phyloP scores from a whole-genome alignment of 2,797 vertebrate species.

The Galagoides demidoff region DNA sequence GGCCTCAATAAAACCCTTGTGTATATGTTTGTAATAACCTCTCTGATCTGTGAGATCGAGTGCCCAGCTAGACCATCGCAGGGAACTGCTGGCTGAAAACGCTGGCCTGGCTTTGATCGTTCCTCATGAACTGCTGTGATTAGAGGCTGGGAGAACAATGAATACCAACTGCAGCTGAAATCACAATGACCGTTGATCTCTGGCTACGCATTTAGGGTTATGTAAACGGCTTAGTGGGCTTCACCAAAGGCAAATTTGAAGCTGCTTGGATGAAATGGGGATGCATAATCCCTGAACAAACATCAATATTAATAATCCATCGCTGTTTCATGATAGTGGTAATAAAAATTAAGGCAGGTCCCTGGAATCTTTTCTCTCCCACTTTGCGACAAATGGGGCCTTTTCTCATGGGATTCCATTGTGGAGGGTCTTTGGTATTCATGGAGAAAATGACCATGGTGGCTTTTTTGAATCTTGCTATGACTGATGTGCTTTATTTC shows the following conservation, averaged over 20 bases:
- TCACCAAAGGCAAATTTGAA: conserved; percentile 83
- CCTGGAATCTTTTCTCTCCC: conserved; percentile 63
- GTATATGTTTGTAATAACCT: conserved; percentile 74
- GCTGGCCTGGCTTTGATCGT: conserved; percentile 67
- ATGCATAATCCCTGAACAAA: conserved; percentile 78
- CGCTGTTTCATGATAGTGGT: not conserved
- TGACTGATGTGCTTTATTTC: conserved; percentile 61
- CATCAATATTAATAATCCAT: conserved; percentile 78
- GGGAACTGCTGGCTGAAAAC: conserved; percentile 65
- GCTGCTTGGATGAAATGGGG: conserved; percentile 61
- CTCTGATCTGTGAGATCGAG: conserved; percentile 80
- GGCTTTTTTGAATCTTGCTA: conserved; percentile 48
- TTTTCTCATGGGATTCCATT: conserved; percentile 46
- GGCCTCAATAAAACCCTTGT: conserved; percentile 72
- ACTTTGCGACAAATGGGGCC: not conserved
- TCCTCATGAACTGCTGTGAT: conserved; percentile 69
- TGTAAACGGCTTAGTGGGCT: conserved; percentile 82
- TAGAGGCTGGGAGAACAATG: not conserved
- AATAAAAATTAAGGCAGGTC: conserved; percentile 13
- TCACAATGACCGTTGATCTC: conserved; percentile 67
- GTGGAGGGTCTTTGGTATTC: conserved; percentile 25
- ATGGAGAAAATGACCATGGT: conserved; percentile 6
- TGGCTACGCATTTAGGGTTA: conserved; percentile 65
- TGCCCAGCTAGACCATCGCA: conserved; percentile 67
- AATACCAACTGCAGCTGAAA: conserved; percentile 41